phyloP scores from a whole-genome alignment of 2,797 vertebrate genomes.

The Scleropages formosus region DNA sequence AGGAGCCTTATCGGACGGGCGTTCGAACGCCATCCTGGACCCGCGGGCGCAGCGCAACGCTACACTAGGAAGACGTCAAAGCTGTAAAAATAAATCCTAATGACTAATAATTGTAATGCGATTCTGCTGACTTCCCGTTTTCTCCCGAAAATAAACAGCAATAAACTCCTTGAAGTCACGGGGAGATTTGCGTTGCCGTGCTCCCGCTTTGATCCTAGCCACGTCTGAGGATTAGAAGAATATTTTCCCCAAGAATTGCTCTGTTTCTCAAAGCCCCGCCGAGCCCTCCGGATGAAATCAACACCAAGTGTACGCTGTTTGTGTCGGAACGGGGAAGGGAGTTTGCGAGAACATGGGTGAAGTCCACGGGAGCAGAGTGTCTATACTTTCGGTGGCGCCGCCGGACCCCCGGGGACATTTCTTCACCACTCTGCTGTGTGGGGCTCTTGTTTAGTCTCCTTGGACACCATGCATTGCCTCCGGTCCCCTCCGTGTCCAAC shows the following conservation, averaged over 20 bases:
- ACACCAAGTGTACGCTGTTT: background rate
- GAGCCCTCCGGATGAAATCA: background rate
- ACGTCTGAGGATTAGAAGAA: background rate
- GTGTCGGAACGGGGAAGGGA: background rate
- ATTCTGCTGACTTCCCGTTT: conserved; percentile 17
- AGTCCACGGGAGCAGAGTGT: background rate
- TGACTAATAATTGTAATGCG: background rate
- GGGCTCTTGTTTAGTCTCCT: conserved; percentile 2
- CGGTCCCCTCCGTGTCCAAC: background rate
- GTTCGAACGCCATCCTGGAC: background rate
- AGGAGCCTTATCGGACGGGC: background rate
- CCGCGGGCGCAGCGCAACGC: background rate
- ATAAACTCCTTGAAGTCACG: background rate
- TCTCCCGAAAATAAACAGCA: conserved; percentile 5
- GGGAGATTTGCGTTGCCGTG: conserved; percentile 9
- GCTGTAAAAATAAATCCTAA: background rate
- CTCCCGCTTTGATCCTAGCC: conserved; percentile 12
- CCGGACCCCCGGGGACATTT: background rate
- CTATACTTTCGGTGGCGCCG: background rate
- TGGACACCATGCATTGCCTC: background rate
- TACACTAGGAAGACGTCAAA: background rate
- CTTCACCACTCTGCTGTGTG: background rate
- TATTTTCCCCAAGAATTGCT: conserved; percentile 2
- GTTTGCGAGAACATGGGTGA: background rate
- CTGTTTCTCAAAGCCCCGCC: background rate